Evolutionary conservation across 2,888 invertebrate species (phyloP), one percentile per base, ranked within the genome.

Genomic region (Parnassius orleans): DNA sequence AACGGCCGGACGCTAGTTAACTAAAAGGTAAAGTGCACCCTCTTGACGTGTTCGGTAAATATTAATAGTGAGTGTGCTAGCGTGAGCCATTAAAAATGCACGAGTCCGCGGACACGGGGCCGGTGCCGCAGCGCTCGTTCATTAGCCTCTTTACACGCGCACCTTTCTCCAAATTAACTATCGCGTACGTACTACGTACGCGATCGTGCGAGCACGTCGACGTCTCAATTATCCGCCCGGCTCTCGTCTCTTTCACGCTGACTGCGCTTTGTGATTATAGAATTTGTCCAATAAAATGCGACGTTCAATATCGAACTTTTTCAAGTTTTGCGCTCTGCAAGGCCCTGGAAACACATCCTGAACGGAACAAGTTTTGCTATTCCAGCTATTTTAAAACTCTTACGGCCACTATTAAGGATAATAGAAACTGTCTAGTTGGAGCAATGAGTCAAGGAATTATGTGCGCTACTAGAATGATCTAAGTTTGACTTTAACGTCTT

Each of bases 21-120:
- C 90, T 91, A 90, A 90, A 91, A 91, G 91, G 91, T 90, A 90
- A 91, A 91, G 90, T 90, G 90, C 90, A 90, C 91, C 90, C 91
- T 90, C 91, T 91, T 90, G 90, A 90, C 90, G 90, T 90, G 90
- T 89, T 90, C 90, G 90, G 89, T 89, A 89, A 91, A 91, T 90
- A 91, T 90, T 90, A 90, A 91, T 90, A 90, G 90, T 86, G 90
- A 87, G 86, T 87, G 80, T 85, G 86, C 85, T 86, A 85, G 87
- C 88, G 87, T 87, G 87, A 78, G 81, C 89, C 85, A 89, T 90
- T 90, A 90, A 90, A 91, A 89, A 90, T 90, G 88, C 85, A 90
- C 87, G 88, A 90, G 82, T 81, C 85, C 86, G 84, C 89, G 87
- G 90, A 84, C 87, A 88, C 82, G 82, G 70, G 73, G 79, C 70